phyloP scores from a whole-genome alignment of 2,888 invertebrate species.

The Sthenelais limicola region DNA sequence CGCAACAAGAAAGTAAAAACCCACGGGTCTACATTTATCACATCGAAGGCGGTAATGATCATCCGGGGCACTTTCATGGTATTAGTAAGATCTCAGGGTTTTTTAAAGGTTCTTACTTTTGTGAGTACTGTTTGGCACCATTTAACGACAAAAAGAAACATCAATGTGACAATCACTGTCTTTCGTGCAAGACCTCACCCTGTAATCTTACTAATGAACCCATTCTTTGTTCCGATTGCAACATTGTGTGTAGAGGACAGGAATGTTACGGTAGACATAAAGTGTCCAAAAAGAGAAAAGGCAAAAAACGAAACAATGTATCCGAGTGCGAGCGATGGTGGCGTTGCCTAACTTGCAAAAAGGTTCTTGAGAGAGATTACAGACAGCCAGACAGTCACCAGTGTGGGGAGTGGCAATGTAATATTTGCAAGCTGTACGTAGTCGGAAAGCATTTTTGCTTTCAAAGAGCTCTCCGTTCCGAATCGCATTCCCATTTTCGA shows the following conservation, averaged over 20 bases:
- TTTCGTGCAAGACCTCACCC: background rate
- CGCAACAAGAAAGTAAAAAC: background rate
- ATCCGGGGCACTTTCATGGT: background rate
- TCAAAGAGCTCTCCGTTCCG: background rate
- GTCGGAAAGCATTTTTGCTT: background rate
- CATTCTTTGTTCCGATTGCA: background rate
- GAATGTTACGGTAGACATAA: constrained; percentile 4
- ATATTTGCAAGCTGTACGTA: background rate
- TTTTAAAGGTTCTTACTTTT: background rate
- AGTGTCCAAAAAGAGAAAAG: background rate
- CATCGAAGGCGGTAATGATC: background rate
- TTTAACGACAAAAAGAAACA: background rate
- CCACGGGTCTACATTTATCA: background rate
- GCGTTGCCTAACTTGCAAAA: background rate
- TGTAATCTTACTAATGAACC: background rate
- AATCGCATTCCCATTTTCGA: background rate
- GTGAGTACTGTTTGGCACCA: background rate
- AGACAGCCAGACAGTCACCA: background rate
- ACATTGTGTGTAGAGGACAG: constrained; percentile 4
- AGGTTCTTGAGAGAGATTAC: constrained; percentile 1
- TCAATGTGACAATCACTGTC: background rate
- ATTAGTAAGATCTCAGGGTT: constrained; percentile 1
- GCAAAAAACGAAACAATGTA: background rate
- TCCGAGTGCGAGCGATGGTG: constrained; percentile 22
- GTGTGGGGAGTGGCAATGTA: constrained; percentile 18